A percentile compares a stretch with the other conserved stretches of the same genome.
These are phyloP conservation scores for Dreissena rostriformis DNA, from an alignment of 1,140 invertebrate species.

Conservation along the genomic window DNA sequence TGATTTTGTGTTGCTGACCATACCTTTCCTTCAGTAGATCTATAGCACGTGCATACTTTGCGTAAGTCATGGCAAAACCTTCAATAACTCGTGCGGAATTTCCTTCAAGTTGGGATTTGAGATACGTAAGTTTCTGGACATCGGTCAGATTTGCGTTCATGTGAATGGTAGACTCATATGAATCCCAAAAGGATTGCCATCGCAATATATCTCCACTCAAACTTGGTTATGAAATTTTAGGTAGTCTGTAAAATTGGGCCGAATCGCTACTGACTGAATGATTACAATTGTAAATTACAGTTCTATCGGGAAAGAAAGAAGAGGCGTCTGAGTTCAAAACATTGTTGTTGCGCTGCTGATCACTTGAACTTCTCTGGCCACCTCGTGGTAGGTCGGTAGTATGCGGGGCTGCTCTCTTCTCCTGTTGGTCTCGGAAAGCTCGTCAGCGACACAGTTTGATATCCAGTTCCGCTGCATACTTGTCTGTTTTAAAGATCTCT, in stretches of 20 bases:
- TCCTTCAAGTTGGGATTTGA: slow-evolving; percentile 1
- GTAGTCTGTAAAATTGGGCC: not conserved
- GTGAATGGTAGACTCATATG: slow-evolving; percentile 22
- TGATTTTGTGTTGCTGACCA: slow-evolving; percentile 20
- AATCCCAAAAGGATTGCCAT: slow-evolving; percentile 45
- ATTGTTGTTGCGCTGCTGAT: too few species aligned
- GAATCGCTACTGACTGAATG: too few species aligned
- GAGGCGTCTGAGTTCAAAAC: too few species aligned
- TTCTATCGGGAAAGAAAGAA: too few species aligned
- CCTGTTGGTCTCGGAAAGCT: too few species aligned
- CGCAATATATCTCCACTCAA: slow-evolving; percentile 16
- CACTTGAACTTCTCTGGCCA: too few species aligned
- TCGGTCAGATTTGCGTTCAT: slow-evolving; percentile 23
- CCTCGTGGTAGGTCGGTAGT: too few species aligned
- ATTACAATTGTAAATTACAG: too few species aligned
- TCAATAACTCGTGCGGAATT: not conserved
- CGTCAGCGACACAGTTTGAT: too few species aligned
- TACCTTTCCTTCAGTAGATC: slow-evolving; percentile 13
- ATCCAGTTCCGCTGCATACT: too few species aligned
- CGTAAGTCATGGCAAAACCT: slow-evolving; percentile 24
- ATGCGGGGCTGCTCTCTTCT: too few species aligned
- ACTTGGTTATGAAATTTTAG: slow-evolving; percentile 13
- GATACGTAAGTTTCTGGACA: slow-evolving; percentile 29
- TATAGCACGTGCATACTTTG: slow-evolving; percentile 1
- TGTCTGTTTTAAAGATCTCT: too few species aligned